Conservation (phyloP, 2,113 vertebrate genomes). For the zebrafish (Danio rerio) region DNA sequence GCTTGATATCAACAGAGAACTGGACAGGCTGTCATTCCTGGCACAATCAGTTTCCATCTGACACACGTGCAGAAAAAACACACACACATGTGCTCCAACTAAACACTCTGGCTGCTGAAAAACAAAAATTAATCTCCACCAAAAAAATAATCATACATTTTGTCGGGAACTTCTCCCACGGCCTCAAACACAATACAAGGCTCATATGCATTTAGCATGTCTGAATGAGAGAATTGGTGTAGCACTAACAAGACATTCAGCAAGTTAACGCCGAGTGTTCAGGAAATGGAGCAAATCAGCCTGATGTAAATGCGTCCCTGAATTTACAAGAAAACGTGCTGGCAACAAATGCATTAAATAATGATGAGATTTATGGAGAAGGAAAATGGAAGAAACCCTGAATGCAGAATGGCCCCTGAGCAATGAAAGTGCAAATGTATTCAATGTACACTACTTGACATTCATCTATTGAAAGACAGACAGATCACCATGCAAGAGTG, state of each 20-base stretch:
- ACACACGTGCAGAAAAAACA: constrained; percentile 1
- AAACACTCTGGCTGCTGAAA: background rate
- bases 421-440: constrained; percentile 48
- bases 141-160: background rate
- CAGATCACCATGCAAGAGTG: constrained; percentile 38
- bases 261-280: constrained; percentile 16
- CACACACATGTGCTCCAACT: background rate
- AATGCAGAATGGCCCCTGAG: constrained; percentile 44
- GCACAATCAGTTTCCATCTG: constrained; percentile 7
- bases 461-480: constrained; percentile 49
- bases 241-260: constrained; percentile 21
- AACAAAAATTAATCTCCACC: constrained; percentile 4
- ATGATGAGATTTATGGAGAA: constrained; percentile 47
- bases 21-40: constrained; percentile 48
- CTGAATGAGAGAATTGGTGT: constrained; percentile 30
- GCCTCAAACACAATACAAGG: constrained; percentile 8
- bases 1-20: constrained; percentile 45
- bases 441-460: constrained; percentile 48
- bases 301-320: constrained; percentile 23
- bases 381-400: constrained; percentile 27
- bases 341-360: constrained; percentile 47
- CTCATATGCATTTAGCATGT: constrained; percentile 26
- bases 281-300: constrained; percentile 14
- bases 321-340: constrained; percentile 20
- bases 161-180: constrained; percentile 27